Evolutionary conservation across 2,888 invertebrate species (phyloP).

Genomic region (Lamellibrachia satsuma): DNA sequence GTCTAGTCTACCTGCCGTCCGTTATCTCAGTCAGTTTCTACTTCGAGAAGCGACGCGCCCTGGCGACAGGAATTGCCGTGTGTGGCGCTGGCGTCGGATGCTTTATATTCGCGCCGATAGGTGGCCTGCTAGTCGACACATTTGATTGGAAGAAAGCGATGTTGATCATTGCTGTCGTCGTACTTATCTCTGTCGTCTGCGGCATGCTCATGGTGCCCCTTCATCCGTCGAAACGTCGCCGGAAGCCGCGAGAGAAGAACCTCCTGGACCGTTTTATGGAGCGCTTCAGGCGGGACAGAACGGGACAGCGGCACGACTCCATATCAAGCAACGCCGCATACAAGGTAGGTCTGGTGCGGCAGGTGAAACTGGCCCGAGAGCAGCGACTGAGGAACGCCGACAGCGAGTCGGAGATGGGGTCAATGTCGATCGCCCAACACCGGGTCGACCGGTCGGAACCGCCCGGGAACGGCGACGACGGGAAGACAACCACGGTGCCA

Average conservation of each 20-base stretch:
- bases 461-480: not conserved
- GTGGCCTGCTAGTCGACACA: constrained; percentile 72
- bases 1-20: constrained; percentile 94
- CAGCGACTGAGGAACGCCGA: constrained; percentile 55
- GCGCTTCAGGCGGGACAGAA: constrained; percentile 45
- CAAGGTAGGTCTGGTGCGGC: constrained; percentile 49
- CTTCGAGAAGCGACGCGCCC: constrained; percentile 93
- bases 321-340: constrained; percentile 43
- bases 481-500: not conserved
- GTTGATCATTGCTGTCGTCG: constrained; percentile 78
- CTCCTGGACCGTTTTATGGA: constrained; percentile 57
- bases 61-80: constrained; percentile 95
- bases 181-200: constrained; percentile 80
- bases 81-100: constrained; percentile 97
- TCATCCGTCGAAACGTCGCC: constrained; percentile 53
- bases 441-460: constrained; percentile 1
- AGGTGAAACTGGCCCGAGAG: constrained; percentile 58
- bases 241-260: constrained; percentile 52
- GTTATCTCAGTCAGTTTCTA: constrained; percentile 96
- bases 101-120: constrained; percentile 83
- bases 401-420: constrained; percentile 51
- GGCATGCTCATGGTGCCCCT: constrained; percentile 88
- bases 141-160: constrained; percentile 82
- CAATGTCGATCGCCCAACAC: constrained; percentile 43
- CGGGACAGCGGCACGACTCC: constrained; percentile 41